A percentile compares a stretch with the other conserved stretches of the same genome.
Evolutionary conservation across 2,797 vertebrate genomes (phyloP).

Genomic region (Phataginus tricuspis): DNA sequence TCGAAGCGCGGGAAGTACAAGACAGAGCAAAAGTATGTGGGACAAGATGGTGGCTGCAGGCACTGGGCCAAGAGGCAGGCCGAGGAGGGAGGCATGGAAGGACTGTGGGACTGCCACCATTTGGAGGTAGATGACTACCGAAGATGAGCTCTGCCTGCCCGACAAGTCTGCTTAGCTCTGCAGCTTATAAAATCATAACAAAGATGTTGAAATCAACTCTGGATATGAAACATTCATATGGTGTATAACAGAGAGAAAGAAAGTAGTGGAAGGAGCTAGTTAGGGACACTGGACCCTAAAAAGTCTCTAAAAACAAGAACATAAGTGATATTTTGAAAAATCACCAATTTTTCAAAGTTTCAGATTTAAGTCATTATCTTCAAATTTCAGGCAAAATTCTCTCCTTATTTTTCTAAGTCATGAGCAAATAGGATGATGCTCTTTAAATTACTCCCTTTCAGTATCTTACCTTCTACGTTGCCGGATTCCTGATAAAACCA

Average conservation of each 20-base stretch:
- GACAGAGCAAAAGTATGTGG: not conserved
- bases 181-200: slow-evolving; percentile 1
- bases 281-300: not conserved
- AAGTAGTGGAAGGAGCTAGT: not conserved
- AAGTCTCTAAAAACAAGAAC: not conserved
- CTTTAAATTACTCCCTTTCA: slow-evolving; percentile 40
- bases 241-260: not conserved
- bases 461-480: slow-evolving; percentile 84
- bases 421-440: slow-evolving; percentile 48
- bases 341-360: slow-evolving; percentile 10
- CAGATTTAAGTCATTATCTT: slow-evolving; percentile 40
- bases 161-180: not conserved
- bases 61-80: not conserved
- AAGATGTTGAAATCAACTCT: slow-evolving; percentile 21
- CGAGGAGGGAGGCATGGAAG: not conserved
- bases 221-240: not conserved
- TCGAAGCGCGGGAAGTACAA: not conserved
- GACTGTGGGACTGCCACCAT: not conserved
- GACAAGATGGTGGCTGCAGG: not conserved
- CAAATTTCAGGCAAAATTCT: not conserved
- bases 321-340: not conserved
- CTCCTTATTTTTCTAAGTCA: slow-evolving; percentile 30
- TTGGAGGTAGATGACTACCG: not conserved
- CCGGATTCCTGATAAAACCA: slow-evolving; percentile 83
- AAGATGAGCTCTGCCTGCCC: not conserved